These are phyloP conservation scores for Pocillopora damicornis DNA, from an alignment of 64 coral and sea anemone species.

Conservation along the genomic window DNA sequence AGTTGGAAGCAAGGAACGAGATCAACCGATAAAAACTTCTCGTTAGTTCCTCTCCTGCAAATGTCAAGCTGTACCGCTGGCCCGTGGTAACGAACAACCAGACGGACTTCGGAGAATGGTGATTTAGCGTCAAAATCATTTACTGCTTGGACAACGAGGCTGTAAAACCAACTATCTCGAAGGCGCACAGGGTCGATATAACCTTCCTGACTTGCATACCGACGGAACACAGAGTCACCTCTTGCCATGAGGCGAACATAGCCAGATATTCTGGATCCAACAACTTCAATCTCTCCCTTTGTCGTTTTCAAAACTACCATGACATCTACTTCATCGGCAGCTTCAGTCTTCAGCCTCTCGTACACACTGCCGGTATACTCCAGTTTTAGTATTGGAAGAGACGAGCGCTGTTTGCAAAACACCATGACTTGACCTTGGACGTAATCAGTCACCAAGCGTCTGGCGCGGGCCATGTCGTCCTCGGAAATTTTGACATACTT, in stretches of 20 bases:
- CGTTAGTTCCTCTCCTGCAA: background rate
- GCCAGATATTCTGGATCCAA: too few species aligned
- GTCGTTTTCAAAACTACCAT: background rate
- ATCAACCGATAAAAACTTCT: background rate
- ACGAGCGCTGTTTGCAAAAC: background rate
- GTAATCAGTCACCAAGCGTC: background rate
- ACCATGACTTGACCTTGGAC: slow-evolving; percentile 5
- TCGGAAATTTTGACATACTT: too few species aligned
- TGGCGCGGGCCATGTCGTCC: too few species aligned
- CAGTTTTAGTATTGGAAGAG: slow-evolving; percentile 7
- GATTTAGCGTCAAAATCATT: background rate
- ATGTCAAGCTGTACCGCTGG: background rate
- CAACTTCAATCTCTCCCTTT: too few species aligned
- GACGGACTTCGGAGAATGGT: background rate
- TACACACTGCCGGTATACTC: slow-evolving; percentile 31
- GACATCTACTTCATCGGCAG: too few species aligned
- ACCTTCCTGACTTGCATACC: background rate
- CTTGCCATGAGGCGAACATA: too few species aligned
- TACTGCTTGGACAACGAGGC: background rate
- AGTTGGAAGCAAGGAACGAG: background rate
- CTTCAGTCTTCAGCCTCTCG: too few species aligned
- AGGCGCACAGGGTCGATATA: background rate
- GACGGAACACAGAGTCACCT: too few species aligned
- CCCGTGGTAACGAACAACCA: background rate
- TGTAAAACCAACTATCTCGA: background rate